Percentiles rank a stretch among this genome's conserved stretches.
Evolutionary conservation across 2,888 invertebrate genomes (phyloP).

Genomic region (Plagodis pulveraria): DNA sequence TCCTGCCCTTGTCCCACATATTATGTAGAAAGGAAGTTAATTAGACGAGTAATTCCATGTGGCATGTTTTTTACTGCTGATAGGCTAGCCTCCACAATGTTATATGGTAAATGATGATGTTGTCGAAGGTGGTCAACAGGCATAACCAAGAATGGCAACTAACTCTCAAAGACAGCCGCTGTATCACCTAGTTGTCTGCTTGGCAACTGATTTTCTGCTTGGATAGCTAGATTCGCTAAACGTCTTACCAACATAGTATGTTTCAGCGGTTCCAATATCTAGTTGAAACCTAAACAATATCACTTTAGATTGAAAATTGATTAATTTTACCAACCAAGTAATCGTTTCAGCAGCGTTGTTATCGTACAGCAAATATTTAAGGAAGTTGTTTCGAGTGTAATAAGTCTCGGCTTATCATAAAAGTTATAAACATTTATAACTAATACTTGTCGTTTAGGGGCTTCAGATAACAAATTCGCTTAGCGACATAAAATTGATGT

Average conservation of each 20-base stretch:
- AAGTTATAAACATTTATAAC: constrained; percentile 52
- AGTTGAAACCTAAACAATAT: constrained; percentile 42
- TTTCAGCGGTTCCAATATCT: constrained; percentile 43
- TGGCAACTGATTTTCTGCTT: too few species aligned
- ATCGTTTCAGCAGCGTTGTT: constrained; percentile 18
- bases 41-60: too few species aligned
- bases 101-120: too few species aligned
- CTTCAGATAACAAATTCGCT: constrained; percentile 67
- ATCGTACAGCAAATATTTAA: constrained; percentile 25
- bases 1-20: too few species aligned
- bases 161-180: too few species aligned
- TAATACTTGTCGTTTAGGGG: constrained; percentile 51
- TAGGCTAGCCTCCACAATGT: too few species aligned
- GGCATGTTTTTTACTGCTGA: too few species aligned
- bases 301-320: constrained; percentile 41
- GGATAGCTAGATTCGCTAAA: too few species aligned
- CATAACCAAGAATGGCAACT: too few species aligned
- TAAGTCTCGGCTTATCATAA: constrained; percentile 24
- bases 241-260: constrained; percentile 25
- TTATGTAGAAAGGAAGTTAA: too few species aligned
- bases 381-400: constrained; percentile 24
- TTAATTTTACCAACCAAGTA: constrained; percentile 39
- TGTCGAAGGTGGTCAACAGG: too few species aligned
- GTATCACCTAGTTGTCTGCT: too few species aligned
- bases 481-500: constrained; percentile 59